Conservation (phyloP, 2,113 vertebrate species). For the Crocuta crocuta region DNA sequence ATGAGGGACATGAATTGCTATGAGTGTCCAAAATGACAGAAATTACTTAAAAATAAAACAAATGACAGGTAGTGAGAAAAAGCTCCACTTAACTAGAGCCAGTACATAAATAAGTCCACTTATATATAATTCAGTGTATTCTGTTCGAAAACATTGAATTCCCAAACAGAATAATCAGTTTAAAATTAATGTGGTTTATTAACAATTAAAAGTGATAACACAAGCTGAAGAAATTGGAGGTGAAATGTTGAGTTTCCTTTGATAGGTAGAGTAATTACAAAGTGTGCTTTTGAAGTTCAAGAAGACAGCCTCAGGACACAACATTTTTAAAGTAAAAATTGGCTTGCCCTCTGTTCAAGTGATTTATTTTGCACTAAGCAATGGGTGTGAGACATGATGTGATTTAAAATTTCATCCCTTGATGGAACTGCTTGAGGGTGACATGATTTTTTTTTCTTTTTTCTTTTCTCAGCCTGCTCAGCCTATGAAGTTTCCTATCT, state of each 20-base stretch:
- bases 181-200: constrained; percentile 89
- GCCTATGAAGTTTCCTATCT: constrained; percentile 83
- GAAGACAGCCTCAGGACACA: constrained; percentile 96
- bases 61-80: constrained; percentile 59
- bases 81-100: constrained; percentile 75
- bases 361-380: constrained; percentile 96
- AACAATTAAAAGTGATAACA: constrained; percentile 94
- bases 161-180: constrained; percentile 85
- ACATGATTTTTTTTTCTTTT: constrained; percentile 81
- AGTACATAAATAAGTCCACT: constrained; percentile 81
- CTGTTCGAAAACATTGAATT: constrained; percentile 83
- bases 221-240: constrained; percentile 89
- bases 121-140: constrained; percentile 75
- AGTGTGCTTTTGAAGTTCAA: constrained; percentile 94
- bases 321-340: constrained; percentile 92
- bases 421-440: constrained; percentile 90
- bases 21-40: constrained; percentile 59
- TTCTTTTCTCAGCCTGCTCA: constrained; percentile 74
- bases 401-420: constrained; percentile 97
- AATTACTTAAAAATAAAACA: constrained; percentile 61
- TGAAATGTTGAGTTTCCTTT: constrained; percentile 93
- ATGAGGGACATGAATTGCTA: background rate
- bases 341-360: constrained; percentile 93
- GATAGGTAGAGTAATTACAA: constrained; percentile 95
- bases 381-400: constrained; percentile 95